Evolutionary conservation across 2,113 vertebrate species (phyloP).

Genomic region (Isurus oxyrinchus): DNA sequence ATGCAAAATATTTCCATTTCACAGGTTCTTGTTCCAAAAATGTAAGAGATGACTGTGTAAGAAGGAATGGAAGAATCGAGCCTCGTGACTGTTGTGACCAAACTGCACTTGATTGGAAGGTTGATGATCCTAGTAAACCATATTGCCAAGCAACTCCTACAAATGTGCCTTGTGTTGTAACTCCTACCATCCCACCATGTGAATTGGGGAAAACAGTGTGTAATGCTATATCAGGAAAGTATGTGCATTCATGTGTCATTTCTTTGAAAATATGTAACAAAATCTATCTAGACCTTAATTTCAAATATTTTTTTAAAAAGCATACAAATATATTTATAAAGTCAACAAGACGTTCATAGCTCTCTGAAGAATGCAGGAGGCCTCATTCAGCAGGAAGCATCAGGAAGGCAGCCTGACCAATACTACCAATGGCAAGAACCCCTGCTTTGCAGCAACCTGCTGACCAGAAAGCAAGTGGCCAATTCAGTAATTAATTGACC

Average conservation of each 20-base stretch:
- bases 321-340: background rate
- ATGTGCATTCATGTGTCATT: background rate
- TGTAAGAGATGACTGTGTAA: slow-evolving; percentile 45
- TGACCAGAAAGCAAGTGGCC: background rate
- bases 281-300: background rate
- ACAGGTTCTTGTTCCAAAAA: slow-evolving; percentile 6
- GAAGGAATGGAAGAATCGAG: slow-evolving; percentile 49
- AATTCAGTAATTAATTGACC: background rate
- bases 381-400: background rate
- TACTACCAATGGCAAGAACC: background rate
- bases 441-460: background rate
- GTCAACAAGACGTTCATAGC: background rate
- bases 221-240: background rate
- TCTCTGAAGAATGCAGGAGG: too few species aligned
- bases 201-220: background rate
- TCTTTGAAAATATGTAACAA: background rate
- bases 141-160: slow-evolving; percentile 44
- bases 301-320: background rate
- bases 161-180: slow-evolving; percentile 41
- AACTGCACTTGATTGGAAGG: slow-evolving; percentile 56
- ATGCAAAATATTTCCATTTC: background rate
- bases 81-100: slow-evolving; percentile 51
- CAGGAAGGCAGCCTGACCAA: background rate
- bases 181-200: background rate
- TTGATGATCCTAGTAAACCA: slow-evolving; percentile 47